Evolutionary conservation across 1,140 invertebrate genomes (phyloP).

Genomic region (Scaptomyza hsui): DNA sequence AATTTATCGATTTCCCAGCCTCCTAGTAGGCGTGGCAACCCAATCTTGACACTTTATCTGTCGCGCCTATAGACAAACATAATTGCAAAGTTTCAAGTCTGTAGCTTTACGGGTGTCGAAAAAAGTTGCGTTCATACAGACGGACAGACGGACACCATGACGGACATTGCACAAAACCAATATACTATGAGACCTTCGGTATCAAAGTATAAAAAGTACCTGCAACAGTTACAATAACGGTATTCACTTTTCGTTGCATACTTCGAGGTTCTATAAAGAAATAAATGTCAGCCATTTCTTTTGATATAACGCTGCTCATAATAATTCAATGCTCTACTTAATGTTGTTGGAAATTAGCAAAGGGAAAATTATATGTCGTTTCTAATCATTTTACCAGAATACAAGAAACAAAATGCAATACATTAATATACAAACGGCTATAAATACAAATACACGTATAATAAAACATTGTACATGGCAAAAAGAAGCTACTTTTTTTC

Average conservation of each 20-base stretch:
- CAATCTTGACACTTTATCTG: too few species aligned
- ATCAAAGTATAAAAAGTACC: background rate
- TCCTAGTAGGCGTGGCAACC: too few species aligned
- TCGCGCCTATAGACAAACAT: too few species aligned
- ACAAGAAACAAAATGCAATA: conserved; percentile 29
- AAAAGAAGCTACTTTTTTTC: conserved; percentile 47
- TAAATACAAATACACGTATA: conserved; percentile 16
- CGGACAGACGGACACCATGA: too few species aligned
- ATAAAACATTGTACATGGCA: conserved; percentile 60
- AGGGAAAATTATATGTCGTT: conserved; percentile 78
- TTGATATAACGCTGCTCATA: conserved; percentile 23
- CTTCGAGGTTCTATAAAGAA: conserved; percentile 19
- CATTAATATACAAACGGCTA: conserved; percentile 16
- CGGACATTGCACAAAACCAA: too few species aligned
- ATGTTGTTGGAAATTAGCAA: conserved; percentile 66
- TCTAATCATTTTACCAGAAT: conserved; percentile 64
- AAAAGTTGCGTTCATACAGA: too few species aligned
- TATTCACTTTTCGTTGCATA: conserved; percentile 14
- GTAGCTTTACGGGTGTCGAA: too few species aligned
- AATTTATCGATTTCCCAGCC: too few species aligned
- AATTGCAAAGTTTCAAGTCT: too few species aligned
- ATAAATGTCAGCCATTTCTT: conserved; percentile 44
- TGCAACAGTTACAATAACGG: background rate
- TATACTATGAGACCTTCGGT: too few species aligned
- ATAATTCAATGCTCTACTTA: conserved; percentile 69